Base-by-base conservation (phyloP, 2,797 vertebrate genomes). In the Microctenopoma stevenorrisi region DNA sequence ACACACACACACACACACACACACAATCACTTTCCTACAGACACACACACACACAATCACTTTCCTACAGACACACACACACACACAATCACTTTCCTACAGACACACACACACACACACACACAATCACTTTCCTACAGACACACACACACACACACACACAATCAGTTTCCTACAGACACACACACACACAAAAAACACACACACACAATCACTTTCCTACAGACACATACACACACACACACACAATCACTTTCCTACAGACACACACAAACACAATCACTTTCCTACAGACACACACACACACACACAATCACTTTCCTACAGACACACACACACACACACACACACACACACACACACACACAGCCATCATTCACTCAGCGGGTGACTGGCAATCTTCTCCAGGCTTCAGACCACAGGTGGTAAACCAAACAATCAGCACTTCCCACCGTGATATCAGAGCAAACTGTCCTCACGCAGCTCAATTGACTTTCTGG, bases 391-490 rank as follows among this genome's bases (percentile, higher is more conserved):
- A 64, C 47, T 42, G 68, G 69, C 86, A 80, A 86, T 86, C 86
- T 79, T 83, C 82, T 84, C 74, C 81, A 67, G 72, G 83, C 82
- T 79, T 59, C 74, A 53, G 82, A 68, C 87, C 53, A 18, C 89
- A 88, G 88, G 89, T 73, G 87, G 89, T 81, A 86, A 90, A 89
- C 38, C 85, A 90, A 91, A 91, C 88, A 92, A 91, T 91, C 89
- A 89, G 81, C 81, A 28, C 58, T 70, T 87, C 89, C 64, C 84
- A 62, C 77, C 50, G 57, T 47, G 84, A 87, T 68, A 81, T 82
- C 80, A 68, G 11, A 77, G 77, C 68, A 76, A 82, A 80, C 79
- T 71, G 75, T 82, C 79, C 81, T 76, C 84, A 69, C 13, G 64
- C 77, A 64, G 88, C 72, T 82, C 76, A 38, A 62, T 57, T 66